These are phyloP conservation scores for Salpingus planirostris DNA, from an alignment of 2,888 invertebrate genomes.

Conservation along the genomic window DNA sequence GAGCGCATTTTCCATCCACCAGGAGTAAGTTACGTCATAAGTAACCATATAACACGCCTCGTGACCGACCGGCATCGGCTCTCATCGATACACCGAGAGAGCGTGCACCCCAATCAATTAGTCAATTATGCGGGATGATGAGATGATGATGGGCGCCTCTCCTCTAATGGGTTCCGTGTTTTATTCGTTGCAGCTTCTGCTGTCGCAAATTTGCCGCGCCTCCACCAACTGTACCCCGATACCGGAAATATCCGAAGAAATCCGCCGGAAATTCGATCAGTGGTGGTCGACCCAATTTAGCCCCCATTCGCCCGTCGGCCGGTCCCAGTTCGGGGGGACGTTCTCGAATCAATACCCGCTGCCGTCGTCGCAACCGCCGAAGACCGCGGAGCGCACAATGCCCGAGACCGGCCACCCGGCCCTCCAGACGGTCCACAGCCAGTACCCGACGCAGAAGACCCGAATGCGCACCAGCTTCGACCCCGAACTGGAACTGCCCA, in stretches of 20 bases:
- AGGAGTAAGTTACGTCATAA: no score
- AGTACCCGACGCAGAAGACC: slow-evolving; percentile 77
- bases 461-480: slow-evolving; percentile 96
- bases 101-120: no score
- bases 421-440: slow-evolving; percentile 65
- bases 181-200: slow-evolving; percentile 53
- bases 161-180: not conserved
- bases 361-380: slow-evolving; percentile 36
- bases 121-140: no score
- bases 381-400: slow-evolving; percentile 43
- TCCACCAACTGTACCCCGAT: slow-evolving; percentile 56
- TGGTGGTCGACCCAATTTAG: slow-evolving; percentile 74
- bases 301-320: slow-evolving; percentile 42
- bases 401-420: slow-evolving; percentile 61
- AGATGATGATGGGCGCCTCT: no score
- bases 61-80: no score
- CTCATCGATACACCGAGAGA: no score
- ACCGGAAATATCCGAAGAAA: slow-evolving; percentile 73
- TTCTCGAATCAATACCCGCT: slow-evolving; percentile 46
- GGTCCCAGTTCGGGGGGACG: slow-evolving; percentile 40
- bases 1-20: no score
- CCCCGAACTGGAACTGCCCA: slow-evolving; percentile 91
- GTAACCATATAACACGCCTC: no score
- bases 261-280: slow-evolving; percentile 79
- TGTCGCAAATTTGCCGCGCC: slow-evolving; percentile 75